A percentile compares a stretch with the other conserved stretches of the same genome.
Conservation (phyloP, 1,140 invertebrate genomes). For the Brachionus manjavacas region DNA sequence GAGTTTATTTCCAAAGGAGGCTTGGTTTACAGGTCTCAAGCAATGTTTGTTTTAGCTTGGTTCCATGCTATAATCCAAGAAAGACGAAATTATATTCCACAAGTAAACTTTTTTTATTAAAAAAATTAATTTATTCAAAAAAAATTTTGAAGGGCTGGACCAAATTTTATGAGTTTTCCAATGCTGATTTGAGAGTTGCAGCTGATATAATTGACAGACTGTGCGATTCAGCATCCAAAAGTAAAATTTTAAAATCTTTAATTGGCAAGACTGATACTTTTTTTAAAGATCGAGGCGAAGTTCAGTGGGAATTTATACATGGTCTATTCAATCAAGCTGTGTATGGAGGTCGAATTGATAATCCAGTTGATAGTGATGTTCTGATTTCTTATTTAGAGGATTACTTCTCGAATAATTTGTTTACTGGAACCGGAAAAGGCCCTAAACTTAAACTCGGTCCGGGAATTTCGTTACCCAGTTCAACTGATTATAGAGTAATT, state of each 20-base stretch:
- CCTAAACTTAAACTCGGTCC: conserved; percentile 44
- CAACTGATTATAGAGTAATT: conserved; percentile 58
- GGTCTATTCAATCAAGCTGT: conserved; percentile 75
- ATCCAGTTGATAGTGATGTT: conserved; percentile 70
- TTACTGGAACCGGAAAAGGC: conserved; percentile 57
- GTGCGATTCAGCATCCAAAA: conserved; percentile 48
- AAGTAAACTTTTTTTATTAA: conserved; percentile 53
- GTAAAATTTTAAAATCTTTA: not conserved
- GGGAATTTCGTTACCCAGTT: conserved; percentile 48
- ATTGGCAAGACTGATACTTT: not conserved
- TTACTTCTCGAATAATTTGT: conserved; percentile 65
- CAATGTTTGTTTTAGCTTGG: conserved; percentile 70
- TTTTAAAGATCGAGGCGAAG: conserved; percentile 35
- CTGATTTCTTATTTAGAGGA: conserved; percentile 69
- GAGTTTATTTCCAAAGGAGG: conserved; percentile 58
- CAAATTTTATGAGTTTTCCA: conserved; percentile 82
- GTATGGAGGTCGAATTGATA: conserved; percentile 82
- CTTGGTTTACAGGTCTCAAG: conserved; percentile 58
- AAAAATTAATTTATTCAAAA: not conserved
- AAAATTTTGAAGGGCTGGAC: conserved; percentile 66
- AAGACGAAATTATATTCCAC: conserved; percentile 75
- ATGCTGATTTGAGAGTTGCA: conserved; percentile 74
- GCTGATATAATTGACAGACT: conserved; percentile 67
- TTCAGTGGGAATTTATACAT: conserved; percentile 72
- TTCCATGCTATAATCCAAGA: conserved; percentile 82